Evolutionary conservation across 2,113 vertebrate species (phyloP).

Genomic region (Nipponia nippon): DNA sequence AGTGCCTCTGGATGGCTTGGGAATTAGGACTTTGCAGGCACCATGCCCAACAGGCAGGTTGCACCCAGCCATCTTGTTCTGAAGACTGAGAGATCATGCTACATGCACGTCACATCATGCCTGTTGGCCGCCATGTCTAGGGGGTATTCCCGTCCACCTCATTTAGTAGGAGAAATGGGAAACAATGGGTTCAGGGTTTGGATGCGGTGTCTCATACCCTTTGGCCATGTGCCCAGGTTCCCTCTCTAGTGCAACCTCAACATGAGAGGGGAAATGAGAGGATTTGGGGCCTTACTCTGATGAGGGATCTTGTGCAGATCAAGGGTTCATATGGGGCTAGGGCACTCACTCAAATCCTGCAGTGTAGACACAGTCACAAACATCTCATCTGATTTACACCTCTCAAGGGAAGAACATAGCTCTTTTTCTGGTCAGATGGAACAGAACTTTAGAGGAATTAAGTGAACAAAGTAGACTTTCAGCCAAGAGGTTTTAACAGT

Average conservation of each 20-base stretch:
- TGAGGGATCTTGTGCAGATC: neutral
- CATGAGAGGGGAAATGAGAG: neutral
- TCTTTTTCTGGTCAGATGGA: neutral
- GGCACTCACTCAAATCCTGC: neutral
- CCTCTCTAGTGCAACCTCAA: neutral
- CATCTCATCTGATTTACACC: neutral
- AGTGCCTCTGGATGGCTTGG: neutral
- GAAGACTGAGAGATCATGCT: neutral
- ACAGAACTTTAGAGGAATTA: neutral
- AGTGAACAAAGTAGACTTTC: neutral
- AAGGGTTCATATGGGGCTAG: neutral
- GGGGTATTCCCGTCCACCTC: neutral
- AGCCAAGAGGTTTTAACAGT: neutral
- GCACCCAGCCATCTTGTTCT: neutral
- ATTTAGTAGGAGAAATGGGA: neutral
- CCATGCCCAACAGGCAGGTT: neutral
- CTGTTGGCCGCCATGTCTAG: neutral
- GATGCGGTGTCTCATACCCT: neutral
- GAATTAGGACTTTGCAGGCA: neutral
- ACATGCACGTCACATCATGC: accelerated
- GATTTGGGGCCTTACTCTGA: neutral
- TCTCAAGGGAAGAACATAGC: neutral
- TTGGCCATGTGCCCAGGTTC: neutral
- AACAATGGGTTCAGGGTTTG: neutral
- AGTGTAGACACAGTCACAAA: neutral